phyloP scores from a whole-genome alignment of 1,140 invertebrate species.

The Achatina immaculata region DNA sequence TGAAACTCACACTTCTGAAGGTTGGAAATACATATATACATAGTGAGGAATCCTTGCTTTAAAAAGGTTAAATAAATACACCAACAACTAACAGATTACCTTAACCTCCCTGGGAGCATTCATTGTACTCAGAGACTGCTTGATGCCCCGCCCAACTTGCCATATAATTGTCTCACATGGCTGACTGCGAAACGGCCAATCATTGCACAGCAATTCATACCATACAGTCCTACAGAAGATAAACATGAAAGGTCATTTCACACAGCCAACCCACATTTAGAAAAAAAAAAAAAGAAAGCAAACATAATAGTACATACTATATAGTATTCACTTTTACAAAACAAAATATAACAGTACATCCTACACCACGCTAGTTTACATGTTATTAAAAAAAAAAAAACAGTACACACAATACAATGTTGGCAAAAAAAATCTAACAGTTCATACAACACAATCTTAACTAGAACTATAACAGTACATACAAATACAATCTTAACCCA shows the following conservation, averaged over 20 bases:
- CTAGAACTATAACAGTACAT: too few species aligned
- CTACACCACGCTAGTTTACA: too few species aligned
- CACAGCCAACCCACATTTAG: background rate
- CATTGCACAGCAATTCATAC: slow-evolving; percentile 96
- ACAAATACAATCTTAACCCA: too few species aligned
- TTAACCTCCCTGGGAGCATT: slow-evolving; percentile 96
- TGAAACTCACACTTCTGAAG: too few species aligned
- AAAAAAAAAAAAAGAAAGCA: slow-evolving; percentile 16
- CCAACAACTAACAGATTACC: slow-evolving; percentile 73
- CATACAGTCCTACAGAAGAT: slow-evolving; percentile 89
- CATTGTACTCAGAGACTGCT: slow-evolving; percentile 93
- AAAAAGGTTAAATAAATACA: background rate
- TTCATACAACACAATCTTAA: too few species aligned
- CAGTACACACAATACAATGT: too few species aligned
- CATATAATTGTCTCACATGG: slow-evolving; percentile 96
- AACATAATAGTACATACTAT: background rate
- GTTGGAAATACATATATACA: too few species aligned
- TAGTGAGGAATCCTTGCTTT: too few species aligned
- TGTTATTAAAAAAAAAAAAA: too few species aligned
- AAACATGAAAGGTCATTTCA: slow-evolving; percentile 27
- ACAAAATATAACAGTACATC: too few species aligned
- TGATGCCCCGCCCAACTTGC: slow-evolving; percentile 97
- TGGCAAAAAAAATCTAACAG: too few species aligned
- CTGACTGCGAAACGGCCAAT: slow-evolving; percentile 95
- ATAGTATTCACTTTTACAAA: too few species aligned